phyloP scores from a whole-genome alignment of 2,113 vertebrate species.

The Ginglymostoma cirratum region DNA sequence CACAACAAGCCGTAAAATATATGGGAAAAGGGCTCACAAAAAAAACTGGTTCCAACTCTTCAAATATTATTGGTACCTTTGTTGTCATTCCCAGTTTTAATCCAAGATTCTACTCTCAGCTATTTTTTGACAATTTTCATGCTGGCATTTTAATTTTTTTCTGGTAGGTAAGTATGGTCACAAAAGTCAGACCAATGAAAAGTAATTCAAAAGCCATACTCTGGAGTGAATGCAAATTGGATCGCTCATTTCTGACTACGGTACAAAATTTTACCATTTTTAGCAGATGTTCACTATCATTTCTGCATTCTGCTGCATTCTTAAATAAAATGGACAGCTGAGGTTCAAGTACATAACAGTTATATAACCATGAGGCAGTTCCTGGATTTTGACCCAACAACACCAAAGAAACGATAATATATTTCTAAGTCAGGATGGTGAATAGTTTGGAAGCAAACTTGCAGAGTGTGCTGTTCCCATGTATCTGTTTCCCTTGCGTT shows the following conservation, averaged over 20 bases:
- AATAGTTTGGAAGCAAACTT: too few relatives aligned
- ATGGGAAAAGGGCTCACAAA: background rate
- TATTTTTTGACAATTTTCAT: background rate
- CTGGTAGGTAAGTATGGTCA: background rate
- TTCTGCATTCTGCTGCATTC: background rate
- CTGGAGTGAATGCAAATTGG: background rate
- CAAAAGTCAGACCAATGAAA: background rate
- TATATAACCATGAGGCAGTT: too few relatives aligned
- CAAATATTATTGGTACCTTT: background rate
- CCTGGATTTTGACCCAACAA: too few relatives aligned
- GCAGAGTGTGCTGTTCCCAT: too few relatives aligned
- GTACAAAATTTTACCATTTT: background rate
- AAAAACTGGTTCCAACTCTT: background rate
- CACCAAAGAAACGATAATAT: too few relatives aligned
- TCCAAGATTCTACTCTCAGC: background rate
- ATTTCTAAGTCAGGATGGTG: too few relatives aligned
- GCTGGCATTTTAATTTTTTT: background rate
- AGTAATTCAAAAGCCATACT: background rate
- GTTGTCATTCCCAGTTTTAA: background rate
- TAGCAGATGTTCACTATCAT: background rate
- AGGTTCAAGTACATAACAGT: too few relatives aligned
- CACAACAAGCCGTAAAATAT: background rate
- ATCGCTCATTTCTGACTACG: background rate
- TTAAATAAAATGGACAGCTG: too few relatives aligned
- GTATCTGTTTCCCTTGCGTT: too few relatives aligned